These are phyloP conservation scores for Leucoraja erinaceus DNA, from an alignment of 2,113 vertebrate genomes.

Conservation along the genomic window DNA sequence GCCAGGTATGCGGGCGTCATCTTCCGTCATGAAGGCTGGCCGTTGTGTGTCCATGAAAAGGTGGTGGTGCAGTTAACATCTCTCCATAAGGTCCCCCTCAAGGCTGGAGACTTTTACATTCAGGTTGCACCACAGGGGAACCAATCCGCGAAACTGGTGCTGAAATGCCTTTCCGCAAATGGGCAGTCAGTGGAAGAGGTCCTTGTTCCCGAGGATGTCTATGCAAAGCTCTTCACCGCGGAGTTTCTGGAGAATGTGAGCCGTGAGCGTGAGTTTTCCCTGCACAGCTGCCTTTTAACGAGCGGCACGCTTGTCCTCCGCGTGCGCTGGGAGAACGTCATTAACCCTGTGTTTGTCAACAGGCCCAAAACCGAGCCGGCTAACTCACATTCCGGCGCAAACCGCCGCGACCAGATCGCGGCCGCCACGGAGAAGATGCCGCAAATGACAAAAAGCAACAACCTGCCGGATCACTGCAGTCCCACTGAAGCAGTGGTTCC, in stretches of 20 bases:
- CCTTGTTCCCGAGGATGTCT: slow-evolving; percentile 65
- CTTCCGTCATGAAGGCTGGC: slow-evolving; percentile 72
- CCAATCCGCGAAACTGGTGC: slow-evolving; percentile 63
- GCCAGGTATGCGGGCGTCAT: slow-evolving; percentile 62
- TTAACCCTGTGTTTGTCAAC: slow-evolving; percentile 62
- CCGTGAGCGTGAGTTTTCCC: slow-evolving; percentile 54
- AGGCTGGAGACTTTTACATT: slow-evolving; percentile 71
- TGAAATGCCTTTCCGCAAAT: slow-evolving; percentile 68
- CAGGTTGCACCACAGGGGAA: slow-evolving; percentile 64
- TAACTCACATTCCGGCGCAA: slow-evolving; percentile 44
- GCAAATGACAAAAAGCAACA: slow-evolving; percentile 60
- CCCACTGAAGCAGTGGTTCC: slow-evolving; percentile 51
- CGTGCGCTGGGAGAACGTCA: slow-evolving; percentile 67
- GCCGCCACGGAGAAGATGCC: slow-evolving; percentile 53
- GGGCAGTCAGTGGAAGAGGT: slow-evolving; percentile 64
- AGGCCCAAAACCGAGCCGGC: slow-evolving; percentile 58
- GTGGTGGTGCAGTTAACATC: slow-evolving; percentile 66
- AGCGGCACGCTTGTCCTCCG: slow-evolving; percentile 61
- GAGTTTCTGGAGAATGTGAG: slow-evolving; percentile 70
- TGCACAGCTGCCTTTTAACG: slow-evolving; percentile 69
- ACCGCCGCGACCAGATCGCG: slow-evolving; percentile 53
- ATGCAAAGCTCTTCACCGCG: slow-evolving; percentile 63
- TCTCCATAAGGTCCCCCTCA: slow-evolving; percentile 64
- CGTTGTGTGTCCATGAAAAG: slow-evolving; percentile 68
- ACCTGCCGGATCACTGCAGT: slow-evolving; percentile 51